These are phyloP conservation scores for Oreonectes daqikongensis DNA, from an alignment of 2,797 vertebrate species.

Conservation along the genomic window DNA sequence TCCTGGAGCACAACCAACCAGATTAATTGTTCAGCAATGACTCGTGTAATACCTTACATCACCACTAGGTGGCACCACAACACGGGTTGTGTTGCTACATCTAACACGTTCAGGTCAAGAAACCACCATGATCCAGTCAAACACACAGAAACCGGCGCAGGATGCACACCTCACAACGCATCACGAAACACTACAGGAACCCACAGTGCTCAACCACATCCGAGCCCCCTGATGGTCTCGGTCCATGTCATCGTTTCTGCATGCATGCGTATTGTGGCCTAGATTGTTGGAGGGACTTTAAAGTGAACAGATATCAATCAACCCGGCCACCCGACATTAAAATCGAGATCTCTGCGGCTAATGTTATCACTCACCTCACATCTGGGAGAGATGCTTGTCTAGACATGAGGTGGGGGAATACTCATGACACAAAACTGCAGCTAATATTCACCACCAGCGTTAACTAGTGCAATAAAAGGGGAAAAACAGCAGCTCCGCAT, in stretches of 20 bases:
- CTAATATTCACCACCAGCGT: neutral
- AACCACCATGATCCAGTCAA: neutral
- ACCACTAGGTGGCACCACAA: constrained; percentile 53
- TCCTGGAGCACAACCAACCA: neutral
- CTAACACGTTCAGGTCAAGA: neutral
- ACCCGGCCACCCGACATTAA: constrained; percentile 34
- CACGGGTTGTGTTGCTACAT: neutral
- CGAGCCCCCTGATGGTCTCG: neutral
- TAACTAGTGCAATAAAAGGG: constrained; percentile 23
- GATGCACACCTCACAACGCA: neutral
- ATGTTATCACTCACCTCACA: constrained; percentile 12
- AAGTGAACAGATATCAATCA: constrained; percentile 17
- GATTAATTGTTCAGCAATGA: neutral
- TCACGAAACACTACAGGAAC: neutral
- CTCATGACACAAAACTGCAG: constrained; percentile 26
- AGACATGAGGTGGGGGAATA: constrained; percentile 40
- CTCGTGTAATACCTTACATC: neutral
- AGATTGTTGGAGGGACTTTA: neutral
- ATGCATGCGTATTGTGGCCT: neutral
- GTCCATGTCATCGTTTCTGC: neutral
- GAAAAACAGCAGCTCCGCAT: constrained; percentile 23
- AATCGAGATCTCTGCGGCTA: constrained; percentile 4
- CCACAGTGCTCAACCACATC: neutral
- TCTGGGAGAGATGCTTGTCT: constrained; percentile 19
- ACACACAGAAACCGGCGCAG: neutral